Base-by-base conservation (phyloP, 2,888 invertebrate species). In the Magallana nippona region DNA sequence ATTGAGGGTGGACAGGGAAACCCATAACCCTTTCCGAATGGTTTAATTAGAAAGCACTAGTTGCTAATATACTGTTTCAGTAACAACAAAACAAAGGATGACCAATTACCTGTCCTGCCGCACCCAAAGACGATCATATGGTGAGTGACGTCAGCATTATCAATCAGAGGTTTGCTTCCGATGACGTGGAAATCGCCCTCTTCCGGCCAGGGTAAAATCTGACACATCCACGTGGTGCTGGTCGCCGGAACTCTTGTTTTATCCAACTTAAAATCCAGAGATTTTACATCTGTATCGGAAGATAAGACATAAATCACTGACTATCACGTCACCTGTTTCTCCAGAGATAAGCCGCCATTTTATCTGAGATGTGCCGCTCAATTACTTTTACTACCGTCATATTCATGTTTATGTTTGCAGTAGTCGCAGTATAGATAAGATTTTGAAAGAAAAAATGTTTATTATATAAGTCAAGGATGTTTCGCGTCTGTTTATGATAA, bases 121-220 rank as follows among this genome's bases (percentile, higher is more conserved):
- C 88, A 89, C 15, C 87, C 88, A 55, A 83, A 88, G 11, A 88
- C 19, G 2, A 89, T 55, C 11, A 88, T 87, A 81, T 89, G 89
- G 56, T 89, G 89, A 27, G 88, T 83, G n/a, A 88, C 84, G 44
- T 89, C 85, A 10, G 44, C n/a, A 78, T 89, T 89, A 84, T 89
- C 87, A 2, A 89, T 86, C 44, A 86, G 71, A 1, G 88, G 87
- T 22, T 86, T 81, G 22, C 83, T 82, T n/a, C 88, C 89, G 15
- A 89, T 84, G n/a, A 89, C 58, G 71, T 89, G 88, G 79, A 86
- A 89, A 71, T 86, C 86, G 55, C 82, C 85, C 71, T 87, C 86
- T 13, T 11, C 19, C 15, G 88, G 87, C 15, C 89, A 85, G 55
- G 86, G 85, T 78, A 89, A 88, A 84, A 87, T 85, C 87, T 87